phyloP scores from a whole-genome alignment of 2,797 vertebrate genomes.

The Epinephelus coioides region DNA sequence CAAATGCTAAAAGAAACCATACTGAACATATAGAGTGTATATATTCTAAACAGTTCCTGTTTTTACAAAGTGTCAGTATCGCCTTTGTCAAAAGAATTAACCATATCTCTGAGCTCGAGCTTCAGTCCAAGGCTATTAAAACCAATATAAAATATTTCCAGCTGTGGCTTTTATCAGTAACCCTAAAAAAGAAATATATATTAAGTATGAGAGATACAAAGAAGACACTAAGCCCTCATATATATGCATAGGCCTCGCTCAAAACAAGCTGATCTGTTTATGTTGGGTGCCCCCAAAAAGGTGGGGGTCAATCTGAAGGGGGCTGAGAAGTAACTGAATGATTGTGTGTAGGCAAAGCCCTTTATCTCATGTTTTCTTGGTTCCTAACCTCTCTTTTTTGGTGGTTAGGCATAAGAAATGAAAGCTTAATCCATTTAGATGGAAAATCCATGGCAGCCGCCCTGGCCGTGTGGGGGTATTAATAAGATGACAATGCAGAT shows the following conservation, averaged over 20 bases:
- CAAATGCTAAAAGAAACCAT: neutral
- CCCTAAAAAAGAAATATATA: slow-evolving; percentile 20
- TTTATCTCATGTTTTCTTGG: slow-evolving; percentile 65
- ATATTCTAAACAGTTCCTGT: neutral
- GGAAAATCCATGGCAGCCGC: slow-evolving; percentile 81
- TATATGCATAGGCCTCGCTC: slow-evolving; percentile 37
- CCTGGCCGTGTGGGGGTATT: slow-evolving; percentile 73
- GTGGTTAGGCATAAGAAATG: slow-evolving; percentile 80
- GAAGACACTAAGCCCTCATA: slow-evolving; percentile 46
- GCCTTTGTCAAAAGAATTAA: neutral
- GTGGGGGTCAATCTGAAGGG: slow-evolving; percentile 45
- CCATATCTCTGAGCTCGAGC: neutral
- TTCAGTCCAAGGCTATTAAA: neutral
- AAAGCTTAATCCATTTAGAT: slow-evolving; percentile 85
- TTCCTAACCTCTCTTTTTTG: slow-evolving; percentile 68
- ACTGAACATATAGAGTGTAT: neutral
- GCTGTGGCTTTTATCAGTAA: neutral
- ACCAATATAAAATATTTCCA: neutral
- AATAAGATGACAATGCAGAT: slow-evolving; percentile 84
- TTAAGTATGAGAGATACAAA: slow-evolving; percentile 15
- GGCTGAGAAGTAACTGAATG: slow-evolving; percentile 48
- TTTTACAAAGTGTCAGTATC: slow-evolving; percentile 4
- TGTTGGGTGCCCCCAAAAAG: slow-evolving; percentile 26
- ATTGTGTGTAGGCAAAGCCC: slow-evolving; percentile 71
- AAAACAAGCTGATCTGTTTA: slow-evolving; percentile 50